A percentile compares a stretch with the other conserved stretches of the same genome.
phyloP scores from a whole-genome alignment of 1,140 invertebrate genomes.

The Drosophila murphyi region DNA sequence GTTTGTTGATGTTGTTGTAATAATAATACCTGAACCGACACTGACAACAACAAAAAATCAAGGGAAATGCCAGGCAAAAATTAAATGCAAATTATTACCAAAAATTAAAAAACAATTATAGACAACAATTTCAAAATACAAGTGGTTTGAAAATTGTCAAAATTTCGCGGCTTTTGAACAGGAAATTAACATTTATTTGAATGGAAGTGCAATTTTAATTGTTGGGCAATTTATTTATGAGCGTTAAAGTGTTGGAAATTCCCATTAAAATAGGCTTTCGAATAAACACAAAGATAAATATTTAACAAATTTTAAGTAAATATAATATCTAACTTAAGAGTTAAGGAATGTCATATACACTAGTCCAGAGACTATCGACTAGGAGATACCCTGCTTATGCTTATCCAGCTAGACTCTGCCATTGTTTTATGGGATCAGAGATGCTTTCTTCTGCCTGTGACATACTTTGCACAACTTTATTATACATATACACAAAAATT shows the following conservation, averaged over 20 bases:
- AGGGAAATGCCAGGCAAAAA: slow-evolving; percentile 53
- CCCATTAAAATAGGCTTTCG: not conserved
- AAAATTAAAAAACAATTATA: slow-evolving; percentile 17
- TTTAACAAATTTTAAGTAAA: too few species aligned
- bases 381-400: too few species aligned
- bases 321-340: not conserved
- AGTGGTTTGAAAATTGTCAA: slow-evolving; percentile 11
- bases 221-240: slow-evolving; percentile 6
- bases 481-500: too few species aligned
- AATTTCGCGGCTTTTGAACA: slow-evolving; percentile 13
- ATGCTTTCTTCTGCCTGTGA: not conserved
- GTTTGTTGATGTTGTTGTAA: slow-evolving; percentile 43
- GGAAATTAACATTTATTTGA: slow-evolving; percentile 37
- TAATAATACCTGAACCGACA: slow-evolving; percentile 33
- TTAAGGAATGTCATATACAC: not conserved
- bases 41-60: slow-evolving; percentile 17
- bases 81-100: slow-evolving; percentile 75
- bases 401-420: too few species aligned
- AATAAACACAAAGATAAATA: not conserved
- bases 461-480: too few species aligned
- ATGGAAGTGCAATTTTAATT: slow-evolving; percentile 20
- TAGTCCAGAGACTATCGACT: too few species aligned
- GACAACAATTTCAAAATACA: slow-evolving; percentile 33
- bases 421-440: too few species aligned
- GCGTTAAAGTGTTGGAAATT: not conserved